Evolutionary conservation across 2,797 vertebrate species (phyloP).

Genomic region (Artibeus jamaicensis): DNA sequence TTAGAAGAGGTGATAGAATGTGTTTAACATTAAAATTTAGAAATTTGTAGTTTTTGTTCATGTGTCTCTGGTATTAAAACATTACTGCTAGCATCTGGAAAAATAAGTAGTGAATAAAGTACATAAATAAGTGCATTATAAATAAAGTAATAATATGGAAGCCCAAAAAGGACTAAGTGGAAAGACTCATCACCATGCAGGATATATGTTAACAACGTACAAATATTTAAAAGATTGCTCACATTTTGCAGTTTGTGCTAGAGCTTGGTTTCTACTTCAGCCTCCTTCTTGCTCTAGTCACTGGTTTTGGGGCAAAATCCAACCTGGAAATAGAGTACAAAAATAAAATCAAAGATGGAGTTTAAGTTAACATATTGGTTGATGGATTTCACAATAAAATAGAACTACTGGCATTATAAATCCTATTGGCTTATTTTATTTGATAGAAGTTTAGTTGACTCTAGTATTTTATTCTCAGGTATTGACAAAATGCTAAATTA

Average conservation of each 20-base stretch:
- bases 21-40: slow-evolving; percentile 34
- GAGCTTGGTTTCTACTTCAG: neutral
- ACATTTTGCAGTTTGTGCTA: neutral
- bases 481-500: neutral
- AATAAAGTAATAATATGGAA: neutral
- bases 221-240: neutral
- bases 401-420: slow-evolving; percentile 15
- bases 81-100: neutral
- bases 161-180: neutral
- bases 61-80: neutral
- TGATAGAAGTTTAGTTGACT: slow-evolving; percentile 4
- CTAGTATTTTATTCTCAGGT: neutral
- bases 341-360: neutral
- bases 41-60: neutral
- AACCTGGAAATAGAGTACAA: neutral
- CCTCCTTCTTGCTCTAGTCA: neutral
- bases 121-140: neutral
- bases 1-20: neutral
- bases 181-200: neutral
- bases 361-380: neutral
- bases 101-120: neutral
- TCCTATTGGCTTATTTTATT: slow-evolving; percentile 14
- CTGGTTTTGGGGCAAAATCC: neutral
- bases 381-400: slow-evolving; percentile 30
- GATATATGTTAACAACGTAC: neutral